These are phyloP conservation scores for Galerucella calmariensis DNA, from an alignment of 2,888 invertebrate species.

Conservation along the genomic window DNA sequence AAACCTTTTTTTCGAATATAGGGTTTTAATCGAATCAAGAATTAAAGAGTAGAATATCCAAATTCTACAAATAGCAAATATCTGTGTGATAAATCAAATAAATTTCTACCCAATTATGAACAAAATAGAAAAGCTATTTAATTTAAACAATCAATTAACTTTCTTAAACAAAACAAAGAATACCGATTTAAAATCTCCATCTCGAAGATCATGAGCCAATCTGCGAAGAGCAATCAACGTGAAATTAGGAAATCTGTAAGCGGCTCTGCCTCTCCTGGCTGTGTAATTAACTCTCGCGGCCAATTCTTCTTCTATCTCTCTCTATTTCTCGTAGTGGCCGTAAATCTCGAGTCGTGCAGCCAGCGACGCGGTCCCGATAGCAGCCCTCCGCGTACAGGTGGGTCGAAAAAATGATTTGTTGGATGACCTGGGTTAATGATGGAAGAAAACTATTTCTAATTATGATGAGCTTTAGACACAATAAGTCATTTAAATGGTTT, in stretches of 20 bases:
- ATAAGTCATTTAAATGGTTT: background rate
- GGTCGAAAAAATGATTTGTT: conserved; percentile 23
- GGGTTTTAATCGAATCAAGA: too few relatives aligned
- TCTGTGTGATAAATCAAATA: too few relatives aligned
- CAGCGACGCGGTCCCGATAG: conserved; percentile 7
- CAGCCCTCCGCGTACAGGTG: conserved; percentile 19
- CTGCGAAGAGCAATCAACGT: conserved; percentile 54
- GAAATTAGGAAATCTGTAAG: conserved; percentile 59
- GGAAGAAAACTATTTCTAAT: conserved; percentile 8
- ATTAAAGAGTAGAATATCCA: too few relatives aligned
- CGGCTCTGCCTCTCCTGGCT: conserved; percentile 19
- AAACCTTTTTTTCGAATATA: background rate
- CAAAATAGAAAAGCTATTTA: conserved; percentile 9
- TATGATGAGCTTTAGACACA: conserved; percentile 5
- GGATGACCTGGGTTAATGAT: conserved; percentile 11
- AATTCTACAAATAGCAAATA: too few relatives aligned
- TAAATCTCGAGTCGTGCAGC: conserved; percentile 29
- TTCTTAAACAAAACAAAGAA: conserved; percentile 18
- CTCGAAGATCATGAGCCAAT: conserved; percentile 42
- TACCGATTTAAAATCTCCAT: conserved; percentile 19
- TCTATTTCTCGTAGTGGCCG: conserved; percentile 15
- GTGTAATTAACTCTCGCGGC: conserved; percentile 33
- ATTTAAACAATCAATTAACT: conserved; percentile 21
- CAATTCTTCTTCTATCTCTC: conserved; percentile 19
- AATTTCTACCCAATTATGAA: background rate